Conservation (phyloP, 2,888 invertebrate species). For the Caenorhabditis sp. region DNA sequence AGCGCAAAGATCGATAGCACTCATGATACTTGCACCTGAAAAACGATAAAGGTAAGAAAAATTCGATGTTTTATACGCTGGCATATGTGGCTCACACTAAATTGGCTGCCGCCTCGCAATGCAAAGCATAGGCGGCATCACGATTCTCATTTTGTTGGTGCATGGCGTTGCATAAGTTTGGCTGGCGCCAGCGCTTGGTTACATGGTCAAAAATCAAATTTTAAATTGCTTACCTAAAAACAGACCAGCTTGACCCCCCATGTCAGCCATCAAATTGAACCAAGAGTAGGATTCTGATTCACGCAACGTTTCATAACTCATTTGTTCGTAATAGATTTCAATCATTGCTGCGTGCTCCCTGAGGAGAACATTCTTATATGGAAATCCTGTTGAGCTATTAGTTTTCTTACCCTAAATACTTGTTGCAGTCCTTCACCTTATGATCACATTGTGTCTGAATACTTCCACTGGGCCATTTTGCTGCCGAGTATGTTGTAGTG, state of each 20-base stretch:
- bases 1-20: slow-evolving; percentile 72
- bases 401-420: slow-evolving; percentile 67
- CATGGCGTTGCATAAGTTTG: too few relatives aligned
- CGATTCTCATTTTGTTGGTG: too few relatives aligned
- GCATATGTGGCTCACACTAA: too few relatives aligned
- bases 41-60: too few relatives aligned
- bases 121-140: too few relatives aligned
- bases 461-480: slow-evolving; percentile 76
- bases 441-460: slow-evolving; percentile 72
- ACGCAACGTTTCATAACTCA: slow-evolving; percentile 80
- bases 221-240: slow-evolving; percentile 74
- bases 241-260: slow-evolving; percentile 81
- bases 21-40: slow-evolving; percentile 75
- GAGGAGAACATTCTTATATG: slow-evolving; percentile 42
- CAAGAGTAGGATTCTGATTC: slow-evolving; percentile 80
- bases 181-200: too few relatives aligned
- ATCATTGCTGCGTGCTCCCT: slow-evolving; percentile 81
- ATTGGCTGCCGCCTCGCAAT: too few relatives aligned
- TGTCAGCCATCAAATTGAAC: slow-evolving; percentile 80
- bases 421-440: slow-evolving; percentile 67
- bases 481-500: slow-evolving; percentile 81
- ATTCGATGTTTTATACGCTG: too few relatives aligned
- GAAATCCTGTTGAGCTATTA: too few relatives aligned
- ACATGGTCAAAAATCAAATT: too few relatives aligned
- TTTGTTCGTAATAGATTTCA: slow-evolving; percentile 82